Base-by-base conservation (phyloP, 1,140 invertebrate species). In the Bradynema listronoti region DNA sequence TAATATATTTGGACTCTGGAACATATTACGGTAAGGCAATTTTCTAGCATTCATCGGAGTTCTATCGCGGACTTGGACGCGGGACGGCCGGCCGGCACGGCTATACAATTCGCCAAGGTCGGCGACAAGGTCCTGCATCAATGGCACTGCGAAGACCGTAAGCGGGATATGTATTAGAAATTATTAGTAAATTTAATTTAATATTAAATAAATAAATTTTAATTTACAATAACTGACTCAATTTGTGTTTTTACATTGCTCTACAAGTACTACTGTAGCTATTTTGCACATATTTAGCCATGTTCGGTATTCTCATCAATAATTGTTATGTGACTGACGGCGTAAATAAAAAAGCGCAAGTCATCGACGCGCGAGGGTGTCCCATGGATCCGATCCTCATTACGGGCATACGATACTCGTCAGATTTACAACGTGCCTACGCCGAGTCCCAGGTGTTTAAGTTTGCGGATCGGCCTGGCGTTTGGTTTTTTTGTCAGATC, bases 401-500 rank as follows among this genome's bases (percentile, higher is more conserved):
- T 57, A 76, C 74, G 2, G 74, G 73, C n/a, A 76, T 78, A 4
- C 68, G 72, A 9, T 76, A 76, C 58, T 72, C 73, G 2, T 19
- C 54, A 5, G 73, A 76, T 56, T 47, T 77, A 14, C 73, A 76
- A 56, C 39, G 73, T 53, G 73, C 74, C 4, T 76, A 76, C 51
- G 73, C 73, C 19, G 73, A 76, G 52, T 69, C 71, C 4, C 62
- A 65, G 33, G 71, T 73, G 9, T 73, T 73, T 52, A 73, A 73
- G 42, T 73, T 73, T 59, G 71, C 71, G 36, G 71, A 73, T 53
- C 46, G 65, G 24, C 73, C 73, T 9, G 73, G 72, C 14, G 66
- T 76, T 49, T 76, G 73, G 73, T 76, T 76, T 63, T 77, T 77
- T 56, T 76, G 73, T 50, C 74, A 77, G 46, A 66, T 76, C 14